These are phyloP conservation scores for Agonum fuliginosum DNA, from an alignment of 2,888 invertebrate species.

Conservation along the genomic window DNA sequence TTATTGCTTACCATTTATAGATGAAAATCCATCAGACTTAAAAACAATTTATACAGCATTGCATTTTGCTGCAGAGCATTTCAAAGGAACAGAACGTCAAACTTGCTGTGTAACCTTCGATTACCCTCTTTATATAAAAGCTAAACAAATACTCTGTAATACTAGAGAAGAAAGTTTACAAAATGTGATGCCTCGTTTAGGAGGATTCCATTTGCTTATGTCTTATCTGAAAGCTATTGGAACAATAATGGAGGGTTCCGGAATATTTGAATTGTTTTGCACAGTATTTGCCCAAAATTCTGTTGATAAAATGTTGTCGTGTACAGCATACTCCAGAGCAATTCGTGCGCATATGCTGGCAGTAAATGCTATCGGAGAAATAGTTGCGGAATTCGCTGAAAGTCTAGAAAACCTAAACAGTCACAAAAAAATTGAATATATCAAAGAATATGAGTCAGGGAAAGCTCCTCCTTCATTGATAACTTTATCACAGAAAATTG, in stretches of 20 bases:
- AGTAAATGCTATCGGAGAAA: background rate
- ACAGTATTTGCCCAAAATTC: constrained; percentile 65
- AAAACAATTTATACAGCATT: background rate
- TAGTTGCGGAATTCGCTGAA: constrained; percentile 6
- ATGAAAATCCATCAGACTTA: no score
- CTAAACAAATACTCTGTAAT: background rate
- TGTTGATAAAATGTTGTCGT: constrained; percentile 66
- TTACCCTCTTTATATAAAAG: no score
- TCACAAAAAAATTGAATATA: background rate
- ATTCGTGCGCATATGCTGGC: constrained; percentile 5
- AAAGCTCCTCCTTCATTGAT: background rate
- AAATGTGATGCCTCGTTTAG: constrained; percentile 41
- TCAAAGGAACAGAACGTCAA: background rate
- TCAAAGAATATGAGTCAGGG: background rate
- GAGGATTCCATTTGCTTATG: constrained; percentile 68
- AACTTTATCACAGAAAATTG: background rate
- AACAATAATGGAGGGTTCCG: constrained; percentile 68
- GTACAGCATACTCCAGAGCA: constrained; percentile 63
- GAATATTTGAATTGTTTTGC: constrained; percentile 64
- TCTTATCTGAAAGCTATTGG: constrained; percentile 68
- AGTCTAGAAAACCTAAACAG: background rate
- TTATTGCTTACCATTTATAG: no score
- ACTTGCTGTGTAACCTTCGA: background rate
- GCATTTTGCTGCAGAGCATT: background rate
- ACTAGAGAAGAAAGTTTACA: background rate